Evolutionary conservation across 2,797 vertebrate species (phyloP).

Genomic region (Hippoglossus hippoglossus): DNA sequence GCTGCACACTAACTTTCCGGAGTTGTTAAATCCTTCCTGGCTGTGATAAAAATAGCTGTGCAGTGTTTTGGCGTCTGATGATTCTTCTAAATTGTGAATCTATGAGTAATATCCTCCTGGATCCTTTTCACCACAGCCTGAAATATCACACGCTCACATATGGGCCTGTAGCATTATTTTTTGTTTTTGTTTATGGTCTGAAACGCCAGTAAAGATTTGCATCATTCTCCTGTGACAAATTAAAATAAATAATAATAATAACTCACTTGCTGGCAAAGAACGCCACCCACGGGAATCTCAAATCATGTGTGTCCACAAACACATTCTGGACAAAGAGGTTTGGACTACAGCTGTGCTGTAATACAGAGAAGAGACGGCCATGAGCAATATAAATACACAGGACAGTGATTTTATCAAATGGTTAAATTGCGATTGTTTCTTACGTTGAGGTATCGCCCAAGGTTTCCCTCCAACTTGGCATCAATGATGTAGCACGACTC

Average conservation of each 20-base stretch:
- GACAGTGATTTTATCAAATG: neutral
- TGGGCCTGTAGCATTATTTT: too few relatives aligned
- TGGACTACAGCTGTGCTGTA: constrained; percentile 97
- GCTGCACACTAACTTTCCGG: neutral
- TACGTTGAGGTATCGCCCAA: constrained; percentile 97
- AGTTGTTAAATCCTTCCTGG: neutral
- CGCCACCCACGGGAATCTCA: constrained; percentile 98
- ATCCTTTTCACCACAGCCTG: too few relatives aligned
- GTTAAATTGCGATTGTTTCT: constrained; percentile 50
- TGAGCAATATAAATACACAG: neutral
- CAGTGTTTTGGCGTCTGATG: too few relatives aligned
- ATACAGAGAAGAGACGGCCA: constrained; percentile 22
- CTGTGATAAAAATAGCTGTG: too few relatives aligned
- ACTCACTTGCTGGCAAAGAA: constrained; percentile 99
- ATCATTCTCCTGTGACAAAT: neutral
- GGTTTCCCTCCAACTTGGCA: constrained; percentile 96
- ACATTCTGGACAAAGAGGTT: constrained; percentile 99
- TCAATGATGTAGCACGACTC: constrained; percentile 99
- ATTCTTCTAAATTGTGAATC: too few relatives aligned
- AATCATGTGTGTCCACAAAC: constrained; percentile 97
- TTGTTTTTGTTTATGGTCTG: too few relatives aligned
- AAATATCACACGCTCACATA: too few relatives aligned
- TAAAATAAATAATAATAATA: neutral
- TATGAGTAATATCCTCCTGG: too few relatives aligned
- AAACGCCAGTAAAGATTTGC: too few relatives aligned